phyloP scores from a whole-genome alignment of 2,113 vertebrate genomes.

The Leptobrachium leishanense region DNA sequence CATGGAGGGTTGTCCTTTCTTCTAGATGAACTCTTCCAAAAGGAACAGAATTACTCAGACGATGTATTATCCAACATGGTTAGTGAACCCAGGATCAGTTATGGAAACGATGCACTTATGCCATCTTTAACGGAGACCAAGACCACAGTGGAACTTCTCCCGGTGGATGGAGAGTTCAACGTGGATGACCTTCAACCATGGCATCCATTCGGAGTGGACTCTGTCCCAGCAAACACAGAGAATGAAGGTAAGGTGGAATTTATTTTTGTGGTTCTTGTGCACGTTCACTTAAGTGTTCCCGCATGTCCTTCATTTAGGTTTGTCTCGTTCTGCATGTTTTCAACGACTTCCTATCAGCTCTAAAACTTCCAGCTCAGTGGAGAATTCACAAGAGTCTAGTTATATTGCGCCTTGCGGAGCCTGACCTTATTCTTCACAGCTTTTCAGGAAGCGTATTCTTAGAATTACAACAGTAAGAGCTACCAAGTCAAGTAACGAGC shows the following conservation, averaged over 20 bases:
- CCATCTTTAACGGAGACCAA: conserved; percentile 86
- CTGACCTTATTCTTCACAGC: too few relatives aligned
- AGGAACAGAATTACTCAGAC: conserved; percentile 91
- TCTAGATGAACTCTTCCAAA: conserved; percentile 91
- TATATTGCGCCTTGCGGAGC: too few relatives aligned
- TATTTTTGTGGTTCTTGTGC: neutral
- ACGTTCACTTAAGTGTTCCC: neutral
- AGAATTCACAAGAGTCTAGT: too few relatives aligned
- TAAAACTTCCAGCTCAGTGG: too few relatives aligned
- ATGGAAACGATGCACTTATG: conserved; percentile 97
- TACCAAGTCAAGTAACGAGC: too few relatives aligned
- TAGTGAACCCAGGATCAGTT: conserved; percentile 90
- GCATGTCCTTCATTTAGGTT: neutral
- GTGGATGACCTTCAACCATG: conserved; percentile 86
- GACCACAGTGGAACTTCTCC: conserved; percentile 85
- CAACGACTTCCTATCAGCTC: neutral
- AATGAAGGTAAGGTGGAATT: conserved; percentile 79
- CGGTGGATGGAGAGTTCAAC: conserved; percentile 81
- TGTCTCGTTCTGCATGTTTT: conserved; percentile 14
- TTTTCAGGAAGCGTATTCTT: too few relatives aligned
- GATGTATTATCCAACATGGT: conserved; percentile 92
- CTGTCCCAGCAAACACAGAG: conserved; percentile 91
- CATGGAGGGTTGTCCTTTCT: neutral
- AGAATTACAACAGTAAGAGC: too few relatives aligned
- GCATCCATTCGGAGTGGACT: conserved; percentile 89